These are phyloP conservation scores for Tigriopus japonicus DNA, from an alignment of 1,140 invertebrate species.

Conservation along the genomic window DNA sequence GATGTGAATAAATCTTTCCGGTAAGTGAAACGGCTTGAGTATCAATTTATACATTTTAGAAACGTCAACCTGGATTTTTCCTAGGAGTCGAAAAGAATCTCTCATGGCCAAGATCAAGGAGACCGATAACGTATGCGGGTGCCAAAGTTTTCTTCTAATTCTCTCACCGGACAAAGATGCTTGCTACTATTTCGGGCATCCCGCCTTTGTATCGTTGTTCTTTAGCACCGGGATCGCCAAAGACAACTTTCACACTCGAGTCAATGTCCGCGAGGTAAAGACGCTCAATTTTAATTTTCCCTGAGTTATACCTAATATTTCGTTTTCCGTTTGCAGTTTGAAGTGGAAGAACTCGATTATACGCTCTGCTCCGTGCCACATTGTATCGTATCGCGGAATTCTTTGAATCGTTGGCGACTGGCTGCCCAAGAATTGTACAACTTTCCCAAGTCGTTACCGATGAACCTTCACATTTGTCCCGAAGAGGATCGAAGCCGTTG, in stretches of 20 bases:
- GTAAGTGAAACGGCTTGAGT: too few relatives aligned
- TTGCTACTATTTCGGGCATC: background rate
- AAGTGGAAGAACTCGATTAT: background rate
- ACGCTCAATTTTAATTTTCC: too few relatives aligned
- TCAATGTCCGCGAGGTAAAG: background rate
- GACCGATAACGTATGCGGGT: constrained; percentile 6
- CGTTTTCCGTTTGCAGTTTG: background rate
- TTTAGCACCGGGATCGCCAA: constrained; percentile 1
- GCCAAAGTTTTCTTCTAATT: background rate
- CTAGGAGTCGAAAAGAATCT: background rate
- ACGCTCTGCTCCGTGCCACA: constrained; percentile 6
- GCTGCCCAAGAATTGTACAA: constrained; percentile 5
- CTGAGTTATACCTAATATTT: background rate
- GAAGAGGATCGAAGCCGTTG: constrained; percentile 10
- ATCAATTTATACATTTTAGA: too few relatives aligned
- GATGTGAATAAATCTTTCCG: too few relatives aligned
- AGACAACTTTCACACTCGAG: background rate
- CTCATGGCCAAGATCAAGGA: constrained; percentile 7
- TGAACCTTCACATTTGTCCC: constrained; percentile 6
- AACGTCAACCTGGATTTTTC: too few relatives aligned
- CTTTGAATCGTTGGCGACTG: constrained; percentile 5
- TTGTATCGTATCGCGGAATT: constrained; percentile 10
- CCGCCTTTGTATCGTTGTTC: background rate
- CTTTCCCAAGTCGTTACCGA: constrained; percentile 1
- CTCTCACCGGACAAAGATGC: background rate